Conservation (phyloP, 2,888 invertebrate genomes). For the Drosophila setosimentum region DNA sequence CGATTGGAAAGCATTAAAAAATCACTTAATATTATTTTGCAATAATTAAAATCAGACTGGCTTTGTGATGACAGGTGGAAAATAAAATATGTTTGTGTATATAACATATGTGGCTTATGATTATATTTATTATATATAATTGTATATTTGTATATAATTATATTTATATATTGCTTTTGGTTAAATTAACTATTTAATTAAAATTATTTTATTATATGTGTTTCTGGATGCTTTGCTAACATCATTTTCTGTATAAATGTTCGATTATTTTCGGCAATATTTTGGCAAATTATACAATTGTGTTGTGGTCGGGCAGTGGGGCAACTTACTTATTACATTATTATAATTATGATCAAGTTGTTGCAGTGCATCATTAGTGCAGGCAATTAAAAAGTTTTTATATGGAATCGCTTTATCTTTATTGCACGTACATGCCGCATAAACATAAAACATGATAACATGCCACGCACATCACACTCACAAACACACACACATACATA, state of each 20-base stretch:
- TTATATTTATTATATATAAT: not conserved
- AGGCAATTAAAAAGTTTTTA: constrained; percentile 81
- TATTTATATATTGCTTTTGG: not conserved
- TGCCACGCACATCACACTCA: constrained; percentile 14
- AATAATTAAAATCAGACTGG: not conserved
- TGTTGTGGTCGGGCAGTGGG: constrained; percentile 31
- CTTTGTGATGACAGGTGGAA: not conserved
- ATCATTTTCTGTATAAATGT: not conserved
- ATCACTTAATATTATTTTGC: not conserved
- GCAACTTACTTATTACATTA: constrained; percentile 51
- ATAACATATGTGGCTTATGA: not conserved
- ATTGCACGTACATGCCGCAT: constrained; percentile 72
- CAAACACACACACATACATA: constrained; percentile 10
- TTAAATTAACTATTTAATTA: not conserved
- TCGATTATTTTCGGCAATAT: not conserved
- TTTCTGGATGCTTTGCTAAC: not conserved
- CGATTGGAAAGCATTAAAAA: not conserved
- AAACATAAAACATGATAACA: constrained; percentile 76
- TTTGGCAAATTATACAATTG: constrained; percentile 28
- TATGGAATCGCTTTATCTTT: constrained; percentile 77
- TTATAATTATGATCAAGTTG: constrained; percentile 73
- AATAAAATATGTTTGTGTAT: not conserved
- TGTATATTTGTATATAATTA: not conserved
- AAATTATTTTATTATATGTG: not conserved
- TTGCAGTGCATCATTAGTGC: constrained; percentile 82